phyloP scores from a whole-genome alignment of 2,888 invertebrate species.

The Drosophila atripex region DNA sequence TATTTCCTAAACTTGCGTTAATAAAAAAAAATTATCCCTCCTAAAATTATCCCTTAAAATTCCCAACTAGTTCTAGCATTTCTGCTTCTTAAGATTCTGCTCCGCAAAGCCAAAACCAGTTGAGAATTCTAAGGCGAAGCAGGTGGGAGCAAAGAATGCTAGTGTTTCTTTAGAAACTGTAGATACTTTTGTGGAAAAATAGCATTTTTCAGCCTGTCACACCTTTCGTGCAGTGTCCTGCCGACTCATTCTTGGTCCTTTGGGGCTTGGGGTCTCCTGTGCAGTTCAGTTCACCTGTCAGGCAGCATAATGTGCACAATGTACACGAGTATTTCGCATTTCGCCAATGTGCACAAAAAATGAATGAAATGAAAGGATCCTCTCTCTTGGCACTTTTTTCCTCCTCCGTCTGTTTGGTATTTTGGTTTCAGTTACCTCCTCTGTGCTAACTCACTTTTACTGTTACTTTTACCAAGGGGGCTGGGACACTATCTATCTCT shows the following conservation, averaged over 20 bases:
- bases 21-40: no score
- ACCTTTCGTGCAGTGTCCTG: neutral
- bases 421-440: neutral
- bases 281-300: constrained; percentile 38
- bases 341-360: no score
- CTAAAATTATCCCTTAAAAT: no score
- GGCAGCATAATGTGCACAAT: constrained; percentile 44
- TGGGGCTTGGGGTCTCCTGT: neutral
- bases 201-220: neutral
- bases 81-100: no score
- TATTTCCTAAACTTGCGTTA: no score
- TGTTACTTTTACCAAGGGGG: neutral
- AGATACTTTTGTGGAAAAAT: no score
- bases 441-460: neutral
- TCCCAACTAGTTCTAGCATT: no score
- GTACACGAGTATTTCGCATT: constrained; percentile 38
- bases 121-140: no score
- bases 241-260: neutral
- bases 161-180: no score
- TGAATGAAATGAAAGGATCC: no score
- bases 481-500: constrained; percentile 2
- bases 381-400: neutral
- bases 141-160: no score
- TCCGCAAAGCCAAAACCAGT: no score
- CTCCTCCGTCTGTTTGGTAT: neutral